phyloP scores from a whole-genome alignment of 2,113 vertebrate species.

The Turnix velox region DNA sequence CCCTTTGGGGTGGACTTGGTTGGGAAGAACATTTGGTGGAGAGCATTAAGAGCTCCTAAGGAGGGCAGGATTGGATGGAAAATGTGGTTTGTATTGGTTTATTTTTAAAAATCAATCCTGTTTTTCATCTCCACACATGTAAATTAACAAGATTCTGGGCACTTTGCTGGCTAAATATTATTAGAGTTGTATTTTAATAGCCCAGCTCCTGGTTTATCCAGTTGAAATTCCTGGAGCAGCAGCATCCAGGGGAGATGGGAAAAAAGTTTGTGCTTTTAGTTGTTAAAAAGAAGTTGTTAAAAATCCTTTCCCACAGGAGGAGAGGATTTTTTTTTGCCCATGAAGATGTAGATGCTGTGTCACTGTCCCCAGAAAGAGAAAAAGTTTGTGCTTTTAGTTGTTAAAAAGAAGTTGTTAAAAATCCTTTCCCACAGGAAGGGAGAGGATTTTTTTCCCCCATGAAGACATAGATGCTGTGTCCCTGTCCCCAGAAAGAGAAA shows the following conservation, averaged over 20 bases:
- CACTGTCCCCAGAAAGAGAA: too few species aligned
- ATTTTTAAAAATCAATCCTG: background rate
- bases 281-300: too few species aligned
- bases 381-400: too few species aligned
- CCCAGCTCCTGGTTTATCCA: background rate
- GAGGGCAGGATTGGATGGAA: constrained; percentile 5
- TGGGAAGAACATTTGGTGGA: constrained; percentile 61
- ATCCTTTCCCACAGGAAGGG: too few species aligned
- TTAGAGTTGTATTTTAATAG: background rate
- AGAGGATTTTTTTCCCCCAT: accelerated
- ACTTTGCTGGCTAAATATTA: background rate
- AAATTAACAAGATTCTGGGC: background rate
- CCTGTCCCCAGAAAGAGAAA: too few species aligned
- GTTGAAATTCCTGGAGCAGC: background rate
- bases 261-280: background rate
- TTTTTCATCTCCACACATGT: background rate
- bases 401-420: background rate
- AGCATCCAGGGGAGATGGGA: too few species aligned
- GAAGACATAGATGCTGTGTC: too few species aligned
- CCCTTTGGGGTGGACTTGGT: constrained; percentile 40
- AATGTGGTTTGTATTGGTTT: background rate
- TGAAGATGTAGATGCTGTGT: too few species aligned
- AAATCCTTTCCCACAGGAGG: too few species aligned
- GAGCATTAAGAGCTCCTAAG: constrained; percentile 63
- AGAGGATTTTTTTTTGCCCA: too few species aligned